Base-by-base conservation (phyloP, 2,888 invertebrate genomes). In the Hyposoter didymator region DNA sequence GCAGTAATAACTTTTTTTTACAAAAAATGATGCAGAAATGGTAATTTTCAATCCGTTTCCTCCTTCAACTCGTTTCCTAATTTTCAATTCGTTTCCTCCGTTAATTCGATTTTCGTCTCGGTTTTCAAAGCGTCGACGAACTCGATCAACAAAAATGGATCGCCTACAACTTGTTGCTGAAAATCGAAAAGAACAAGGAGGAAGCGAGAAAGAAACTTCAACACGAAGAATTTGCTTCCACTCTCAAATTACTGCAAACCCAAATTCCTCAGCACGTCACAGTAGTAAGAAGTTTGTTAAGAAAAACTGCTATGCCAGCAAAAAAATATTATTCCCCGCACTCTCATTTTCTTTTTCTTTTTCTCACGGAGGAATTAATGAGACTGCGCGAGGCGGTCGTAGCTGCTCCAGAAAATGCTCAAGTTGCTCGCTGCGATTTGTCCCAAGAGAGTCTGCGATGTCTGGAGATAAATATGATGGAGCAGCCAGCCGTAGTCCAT, bases 391-490 rank as follows among this genome's bases (percentile, higher is more conserved):
- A 88, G 64, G 78, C 88, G 1, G 85, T 90, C 49, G 19, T 75
- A 52, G 84, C 78, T 28, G 82, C 82, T 22, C 85, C 82, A 59
- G 73, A 82, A 66, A 76, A 78, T 93, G 89, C 93, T 93, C 91
- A 92, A 91, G 22, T 94, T 93, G 90, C 89, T 90, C 87, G 91
- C 88, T 70, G 91, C 90, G 91, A 92, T 91, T 78, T 93, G 93
- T 94, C 94, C 14, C 90, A 92, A 74, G 90, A 94, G 78, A 90
- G 93, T 81, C 86, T 94, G 28, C 89, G 93, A 52, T 95, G 95
- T 90, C 91, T 95, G 22, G 94, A 94, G 91, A 86, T 88, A 45
- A 95, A 95, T 91, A 90, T 95, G 81, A 93, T 92, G 88, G 91
- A 88, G 49, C 94, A 95, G 90, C 95, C 95, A 64, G 93, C 85